Base-by-base conservation (phyloP, 1,140 invertebrate species). In the Archivesica marissinica region DNA sequence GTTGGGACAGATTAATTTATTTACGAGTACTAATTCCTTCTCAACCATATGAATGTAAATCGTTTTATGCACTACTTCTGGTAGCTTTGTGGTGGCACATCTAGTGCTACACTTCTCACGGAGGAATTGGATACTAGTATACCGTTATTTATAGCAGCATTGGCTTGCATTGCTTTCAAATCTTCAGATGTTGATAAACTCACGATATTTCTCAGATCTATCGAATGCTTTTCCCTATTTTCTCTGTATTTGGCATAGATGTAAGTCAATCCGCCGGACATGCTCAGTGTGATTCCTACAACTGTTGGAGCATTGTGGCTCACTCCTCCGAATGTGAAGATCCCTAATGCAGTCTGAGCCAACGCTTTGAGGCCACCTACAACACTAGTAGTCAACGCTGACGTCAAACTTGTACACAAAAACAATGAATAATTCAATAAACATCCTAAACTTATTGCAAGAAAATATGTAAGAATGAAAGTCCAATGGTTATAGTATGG, bases 381-480 rank as follows among this genome's bases (percentile, higher is more conserved):
- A 20, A 95, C 89, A 86, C 94, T 94, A 1, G 95, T 95, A 0
- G 95, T 95, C 50, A 95, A 88, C 1, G 95, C 95, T 17, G 94
- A 95, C 28, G 94, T 95, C 56, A 94, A 87, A 66, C 92, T 92
- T 0, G 95, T 95, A 86, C 95, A 95, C 56, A 95, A 90, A 87
- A 95, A 95, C 59, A 95, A 87, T 1, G 94, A 93, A 86, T 94
- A 95, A 87, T 95, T 95, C 28, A 95, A 87, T 4, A 95, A 81
- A 44, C 92, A 93, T 0, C 95, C 95, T 75, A 94, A 87, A 38
- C 90, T 85, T 35, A 95, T 91, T 28, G 95, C 90, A 2, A 90
- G 33, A 39, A 91, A 61, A 79, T 95, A 94, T 11, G 92, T 68
- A 11, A 93, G 38, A 25, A 93, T 72, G 86, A 95, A 95, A 33